phyloP scores from a whole-genome alignment of 2,888 invertebrate genomes.

The Dorcus hopei region DNA sequence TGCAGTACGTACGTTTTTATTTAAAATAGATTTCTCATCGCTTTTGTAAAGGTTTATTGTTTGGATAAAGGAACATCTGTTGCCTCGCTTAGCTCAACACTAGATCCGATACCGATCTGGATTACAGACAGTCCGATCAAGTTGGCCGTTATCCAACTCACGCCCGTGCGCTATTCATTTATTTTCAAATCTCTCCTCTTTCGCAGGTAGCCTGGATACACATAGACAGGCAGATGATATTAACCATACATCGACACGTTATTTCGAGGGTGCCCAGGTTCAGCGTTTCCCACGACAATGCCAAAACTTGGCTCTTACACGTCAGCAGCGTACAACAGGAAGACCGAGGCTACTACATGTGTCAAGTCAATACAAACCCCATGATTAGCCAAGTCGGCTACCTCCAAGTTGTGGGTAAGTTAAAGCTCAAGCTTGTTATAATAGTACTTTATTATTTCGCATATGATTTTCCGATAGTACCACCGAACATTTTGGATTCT shows the following conservation, averaged over 20 bases:
- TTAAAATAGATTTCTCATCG: conserved; percentile 30
- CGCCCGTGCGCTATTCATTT: conserved; percentile 7
- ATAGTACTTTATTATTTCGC: too few species aligned
- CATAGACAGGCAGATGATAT: conserved; percentile 90
- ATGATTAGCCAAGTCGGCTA: conserved; percentile 95
- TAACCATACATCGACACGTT: conserved; percentile 89
- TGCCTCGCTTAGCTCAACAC: conserved; percentile 16
- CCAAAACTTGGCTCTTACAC: conserved; percentile 87
- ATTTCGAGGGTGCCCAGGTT: conserved; percentile 88
- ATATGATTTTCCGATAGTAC: conserved; percentile 59
- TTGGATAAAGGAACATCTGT: conserved; percentile 15
- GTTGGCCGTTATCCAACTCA: conserved; percentile 37
- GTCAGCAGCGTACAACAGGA: conserved; percentile 89
- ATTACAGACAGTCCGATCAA: conserved; percentile 36
- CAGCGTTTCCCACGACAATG: conserved; percentile 87
- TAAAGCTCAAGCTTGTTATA: background rate
- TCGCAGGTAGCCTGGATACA: conserved; percentile 90
- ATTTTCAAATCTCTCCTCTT: conserved; percentile 1
- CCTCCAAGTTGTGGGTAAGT: conserved; percentile 88
- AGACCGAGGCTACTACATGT: conserved; percentile 89
- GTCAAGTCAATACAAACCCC: conserved; percentile 86
- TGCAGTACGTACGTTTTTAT: conserved; percentile 22
- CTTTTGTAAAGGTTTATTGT: conserved; percentile 20
- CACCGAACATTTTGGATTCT: conserved; percentile 88
- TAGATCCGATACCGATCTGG: conserved; percentile 32